Conservation (phyloP, 2,797 vertebrate species). For the Sus cebifrons region DNA sequence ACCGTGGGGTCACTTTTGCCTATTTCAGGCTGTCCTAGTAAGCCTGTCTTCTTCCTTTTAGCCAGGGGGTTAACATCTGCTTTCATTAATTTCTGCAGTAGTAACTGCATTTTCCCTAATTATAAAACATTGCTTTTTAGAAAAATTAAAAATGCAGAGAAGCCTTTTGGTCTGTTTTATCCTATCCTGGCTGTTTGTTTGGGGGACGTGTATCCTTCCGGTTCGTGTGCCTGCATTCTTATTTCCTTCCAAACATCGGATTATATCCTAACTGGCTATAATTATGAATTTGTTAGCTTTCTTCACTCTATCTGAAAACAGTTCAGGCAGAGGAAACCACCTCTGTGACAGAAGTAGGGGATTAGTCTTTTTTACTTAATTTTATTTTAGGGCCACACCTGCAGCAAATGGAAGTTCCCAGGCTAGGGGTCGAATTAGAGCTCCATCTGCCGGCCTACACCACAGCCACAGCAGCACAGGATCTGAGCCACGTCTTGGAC, state of each 20-base stretch:
- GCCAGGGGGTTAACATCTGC: fast-evolving
- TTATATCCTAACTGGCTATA: not conserved
- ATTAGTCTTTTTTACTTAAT: too few species aligned
- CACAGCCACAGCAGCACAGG: too few species aligned
- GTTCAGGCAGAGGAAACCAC: not conserved
- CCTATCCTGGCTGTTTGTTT: not conserved
- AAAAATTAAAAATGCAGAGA: not conserved
- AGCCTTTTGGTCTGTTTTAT: not conserved
- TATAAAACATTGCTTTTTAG: not conserved
- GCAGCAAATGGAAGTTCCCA: too few species aligned
- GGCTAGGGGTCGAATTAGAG: too few species aligned
- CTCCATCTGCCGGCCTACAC: too few species aligned
- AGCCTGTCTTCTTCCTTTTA: not conserved
- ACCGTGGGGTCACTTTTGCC: fast-evolving
- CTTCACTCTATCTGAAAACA: not conserved
- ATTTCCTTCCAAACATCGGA: not conserved
- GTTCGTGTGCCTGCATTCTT: not conserved
- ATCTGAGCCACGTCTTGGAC: too few species aligned
- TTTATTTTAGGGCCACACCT: too few species aligned
- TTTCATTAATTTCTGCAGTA: not conserved
- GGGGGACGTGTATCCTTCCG: fast-evolving
- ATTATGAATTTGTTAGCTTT: not conserved
- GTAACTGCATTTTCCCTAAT: not conserved
- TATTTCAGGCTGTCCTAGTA: fast-evolving
- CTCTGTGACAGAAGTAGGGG: fast-evolving